Evolutionary conservation across 92 coral and sea anemone genomes (phyloP), one percentile per base, ranked within the genome.

Genomic region (Paramuricea clavata): DNA sequence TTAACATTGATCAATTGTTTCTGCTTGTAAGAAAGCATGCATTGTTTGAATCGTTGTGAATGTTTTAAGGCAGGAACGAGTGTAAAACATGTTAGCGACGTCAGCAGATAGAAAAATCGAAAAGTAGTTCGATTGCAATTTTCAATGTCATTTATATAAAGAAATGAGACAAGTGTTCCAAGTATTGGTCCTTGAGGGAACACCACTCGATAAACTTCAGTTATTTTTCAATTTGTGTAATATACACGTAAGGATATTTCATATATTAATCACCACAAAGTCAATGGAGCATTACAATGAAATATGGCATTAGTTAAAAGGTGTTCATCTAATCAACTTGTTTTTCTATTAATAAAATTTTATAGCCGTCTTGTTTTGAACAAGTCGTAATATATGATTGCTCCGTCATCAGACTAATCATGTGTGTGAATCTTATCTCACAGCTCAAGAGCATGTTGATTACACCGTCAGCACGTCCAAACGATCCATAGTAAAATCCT

Each of bases 391-490:
- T 54, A 0, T 21, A 10, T 23, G 19, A 21, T 0, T 21, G 62
- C 27, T 54, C 62, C 62, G 62, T 54, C 62, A 54, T 54, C 62
- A 54, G 62, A 19, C 8, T 54, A 54, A 54, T 54, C 23, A 54
- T 54, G 62, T 54, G n/a, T n/a, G 62, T 54, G 62, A 54, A 54
- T 54, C 62, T 54, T 54, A 54, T 54, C 62, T 54, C 62, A 9
- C 22, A 54, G 2, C 62, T 54, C 62, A 54, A 54, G 62, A 54
- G 19, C 62, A 54, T 54, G 62, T 54, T 54, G 62, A 54, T 54
- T 17, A 54, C 26, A 10, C 23, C 11, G 26, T 54, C 62, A 54
- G 62, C 62, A 9, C 27, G 27, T 47, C 54, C n/a, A n/a, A n/a
- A n/a, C n/a, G n/a, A n/a, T n/a, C n/a, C n/a, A n/a, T n/a, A n/a